These are phyloP conservation scores for Amphibalanus amphitrite DNA, from an alignment of 1,140 invertebrate genomes.

Conservation along the genomic window DNA sequence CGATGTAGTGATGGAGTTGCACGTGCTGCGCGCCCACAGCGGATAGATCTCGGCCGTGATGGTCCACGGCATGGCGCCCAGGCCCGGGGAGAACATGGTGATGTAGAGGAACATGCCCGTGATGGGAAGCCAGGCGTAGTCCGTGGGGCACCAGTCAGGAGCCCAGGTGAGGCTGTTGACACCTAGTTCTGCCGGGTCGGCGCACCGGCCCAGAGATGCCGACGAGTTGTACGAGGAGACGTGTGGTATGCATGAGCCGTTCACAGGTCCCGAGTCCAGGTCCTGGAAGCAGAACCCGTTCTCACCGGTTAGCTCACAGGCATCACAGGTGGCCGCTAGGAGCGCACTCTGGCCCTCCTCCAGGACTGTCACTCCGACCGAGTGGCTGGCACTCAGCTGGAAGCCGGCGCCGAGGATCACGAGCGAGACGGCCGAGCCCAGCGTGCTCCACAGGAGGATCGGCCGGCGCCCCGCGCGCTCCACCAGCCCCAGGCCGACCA, in stretches of 20 bases:
- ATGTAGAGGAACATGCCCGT: slow-evolving; percentile 31
- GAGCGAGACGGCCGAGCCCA: slow-evolving; percentile 32
- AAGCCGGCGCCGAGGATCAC: slow-evolving; percentile 32
- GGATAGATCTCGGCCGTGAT: slow-evolving; percentile 49
- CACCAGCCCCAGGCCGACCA: slow-evolving; percentile 39
- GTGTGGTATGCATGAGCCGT: not conserved
- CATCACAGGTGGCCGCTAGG: slow-evolving; percentile 5
- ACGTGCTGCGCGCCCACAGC: slow-evolving; percentile 38
- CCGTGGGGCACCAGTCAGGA: slow-evolving; percentile 32
- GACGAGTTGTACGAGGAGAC: not conserved
- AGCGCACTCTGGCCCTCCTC: not conserved
- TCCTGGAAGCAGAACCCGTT: not conserved
- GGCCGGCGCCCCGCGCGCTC: slow-evolving; percentile 39
- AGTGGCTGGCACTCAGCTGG: slow-evolving; percentile 28
- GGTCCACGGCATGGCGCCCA: slow-evolving; percentile 47
- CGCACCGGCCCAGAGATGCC: slow-evolving; percentile 7
- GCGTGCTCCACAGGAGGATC: slow-evolving; percentile 33
- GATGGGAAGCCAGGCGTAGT: slow-evolving; percentile 33
- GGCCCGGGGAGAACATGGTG: slow-evolving; percentile 22
- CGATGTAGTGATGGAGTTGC: slow-evolving; percentile 36
- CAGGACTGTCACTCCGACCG: slow-evolving; percentile 25
- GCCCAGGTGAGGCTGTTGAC: slow-evolving; percentile 18
- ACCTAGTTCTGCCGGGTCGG: slow-evolving; percentile 15
- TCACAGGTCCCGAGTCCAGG: not conserved
- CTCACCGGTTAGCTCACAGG: not conserved